These are phyloP conservation scores for Chaetura pelagica DNA, from an alignment of 2,113 vertebrate species.

Conservation along the genomic window DNA sequence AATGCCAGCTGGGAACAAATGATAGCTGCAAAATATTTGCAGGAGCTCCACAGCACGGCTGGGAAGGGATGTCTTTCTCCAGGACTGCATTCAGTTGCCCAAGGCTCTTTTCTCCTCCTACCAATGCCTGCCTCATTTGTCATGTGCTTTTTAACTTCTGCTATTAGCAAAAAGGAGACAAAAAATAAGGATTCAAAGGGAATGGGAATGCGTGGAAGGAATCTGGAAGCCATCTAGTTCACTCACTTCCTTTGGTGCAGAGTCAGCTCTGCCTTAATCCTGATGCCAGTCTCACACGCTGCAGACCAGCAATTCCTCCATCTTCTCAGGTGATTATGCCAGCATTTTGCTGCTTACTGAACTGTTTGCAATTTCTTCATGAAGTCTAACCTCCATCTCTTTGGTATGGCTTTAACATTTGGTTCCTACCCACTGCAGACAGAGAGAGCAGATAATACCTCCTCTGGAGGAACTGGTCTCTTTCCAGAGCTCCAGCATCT, in stretches of 20 bases:
- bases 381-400: neutral
- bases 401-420: neutral
- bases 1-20: neutral
- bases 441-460: neutral
- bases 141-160: neutral
- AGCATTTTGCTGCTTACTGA: neutral
- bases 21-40: neutral
- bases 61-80: neutral
- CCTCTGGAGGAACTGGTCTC: neutral
- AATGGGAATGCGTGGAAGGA: neutral
- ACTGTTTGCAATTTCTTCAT: neutral
- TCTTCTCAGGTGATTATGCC: neutral
- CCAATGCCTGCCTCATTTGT: neutral
- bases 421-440: neutral
- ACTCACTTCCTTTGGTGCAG: neutral
- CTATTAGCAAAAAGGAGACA: neutral
- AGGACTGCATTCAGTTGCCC: neutral
- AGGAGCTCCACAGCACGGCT: neutral
- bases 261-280: neutral
- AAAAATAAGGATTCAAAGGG: neutral
- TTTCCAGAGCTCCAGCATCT: neutral
- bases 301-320: neutral
- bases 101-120: neutral
- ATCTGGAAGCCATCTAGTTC: neutral
- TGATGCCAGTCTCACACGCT: accelerated